Base-by-base conservation (phyloP, 2,888 invertebrate species). In the Watsonalla cultraria region DNA sequence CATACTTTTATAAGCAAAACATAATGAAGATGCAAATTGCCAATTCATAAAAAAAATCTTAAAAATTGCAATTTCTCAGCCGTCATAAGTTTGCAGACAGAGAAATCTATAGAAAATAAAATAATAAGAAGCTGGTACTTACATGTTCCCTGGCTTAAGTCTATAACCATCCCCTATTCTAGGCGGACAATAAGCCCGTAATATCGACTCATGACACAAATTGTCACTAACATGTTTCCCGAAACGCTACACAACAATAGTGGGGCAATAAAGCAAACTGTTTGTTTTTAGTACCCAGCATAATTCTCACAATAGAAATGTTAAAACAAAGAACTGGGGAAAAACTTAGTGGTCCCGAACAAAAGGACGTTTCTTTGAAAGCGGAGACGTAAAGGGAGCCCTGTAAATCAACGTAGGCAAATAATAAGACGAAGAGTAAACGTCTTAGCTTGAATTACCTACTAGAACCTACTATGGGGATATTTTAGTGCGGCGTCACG, bases 341-440 rank as follows among this genome's bases (percentile, higher is more conserved):
- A 84, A 84, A 85, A 84, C 76, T 81, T 81, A 67, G 75, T 62
- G 72, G 76, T 72, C 67, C 67, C 63, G 65, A 81, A 86, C 86
- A 87, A 87, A 85, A 81, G 81, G 81, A 82, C 80, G 78, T 82
- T 85, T 81, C 82, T 74, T 71, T 69, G 77, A 74, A 82, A 81
- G 73, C 72, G 68, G 71, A 68, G 68, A 67, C 62, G 58, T 65
- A 60, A 68, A 72, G 72, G 75, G 74, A 67, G 68, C 69, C 67
- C 61, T 72, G 78, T 83, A 84, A 84, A 86, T 82, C 78, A 81
- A 79, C 75, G 74, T 72, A 73, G 72, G 70, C 68, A 73, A 78
- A 80, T 80, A 80, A 80, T 77, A 80, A 80, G 80, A 80, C 76
- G 65, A 71, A 67, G 66, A 66, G 61, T 64, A 59, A 61, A 56